Percentiles rank a stretch among this genome's conserved stretches.
Evolutionary conservation across 2,113 vertebrate species (phyloP).

Genomic region (Cervus canadensis): DNA sequence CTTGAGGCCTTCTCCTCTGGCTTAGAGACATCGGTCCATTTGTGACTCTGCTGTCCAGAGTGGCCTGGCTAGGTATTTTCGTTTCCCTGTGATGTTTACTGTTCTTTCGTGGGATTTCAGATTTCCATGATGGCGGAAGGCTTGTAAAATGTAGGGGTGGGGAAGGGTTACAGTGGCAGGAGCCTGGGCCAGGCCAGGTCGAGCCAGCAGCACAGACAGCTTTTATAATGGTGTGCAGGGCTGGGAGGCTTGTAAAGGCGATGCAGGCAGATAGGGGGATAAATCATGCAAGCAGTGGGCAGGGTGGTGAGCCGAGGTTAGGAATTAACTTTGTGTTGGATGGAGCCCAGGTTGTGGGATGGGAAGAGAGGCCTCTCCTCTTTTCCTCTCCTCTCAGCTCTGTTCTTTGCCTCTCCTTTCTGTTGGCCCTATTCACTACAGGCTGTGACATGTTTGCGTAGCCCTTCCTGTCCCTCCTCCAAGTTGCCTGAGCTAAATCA

Average conservation of each 20-base stretch:
- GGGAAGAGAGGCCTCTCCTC: slow-evolving; percentile 77
- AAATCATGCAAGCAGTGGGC: slow-evolving; percentile 84
- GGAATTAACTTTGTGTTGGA: slow-evolving; percentile 86
- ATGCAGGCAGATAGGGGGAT: slow-evolving; percentile 82
- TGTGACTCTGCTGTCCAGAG: slow-evolving; percentile 62
- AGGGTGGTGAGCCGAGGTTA: slow-evolving; percentile 85
- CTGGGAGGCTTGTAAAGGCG: slow-evolving; percentile 81
- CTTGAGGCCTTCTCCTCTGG: slow-evolving; percentile 8
- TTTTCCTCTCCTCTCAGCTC: slow-evolving; percentile 61
- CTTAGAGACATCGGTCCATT: slow-evolving; percentile 35
- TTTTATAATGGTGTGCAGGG: slow-evolving; percentile 81
- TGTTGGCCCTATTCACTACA: slow-evolving; percentile 65
- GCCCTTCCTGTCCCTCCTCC: slow-evolving; percentile 68
- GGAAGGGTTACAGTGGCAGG: slow-evolving; percentile 6
- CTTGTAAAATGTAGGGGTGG: slow-evolving; percentile 73
- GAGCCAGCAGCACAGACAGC: slow-evolving; percentile 79
- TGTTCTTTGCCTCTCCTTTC: slow-evolving; percentile 70
- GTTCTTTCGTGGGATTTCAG: slow-evolving; percentile 87
- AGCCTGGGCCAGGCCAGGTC: slow-evolving; percentile 61
- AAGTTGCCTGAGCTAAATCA: slow-evolving; percentile 68
- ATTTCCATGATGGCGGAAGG: slow-evolving; percentile 79
- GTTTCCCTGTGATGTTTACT: slow-evolving; percentile 84
- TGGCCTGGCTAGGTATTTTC: slow-evolving; percentile 52
- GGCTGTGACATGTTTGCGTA: slow-evolving; percentile 73
- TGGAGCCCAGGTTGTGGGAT: slow-evolving; percentile 82